Evolutionary conservation across 2,113 vertebrate genomes (phyloP).

Genomic region (Sarotherodon lohbergeri): DNA sequence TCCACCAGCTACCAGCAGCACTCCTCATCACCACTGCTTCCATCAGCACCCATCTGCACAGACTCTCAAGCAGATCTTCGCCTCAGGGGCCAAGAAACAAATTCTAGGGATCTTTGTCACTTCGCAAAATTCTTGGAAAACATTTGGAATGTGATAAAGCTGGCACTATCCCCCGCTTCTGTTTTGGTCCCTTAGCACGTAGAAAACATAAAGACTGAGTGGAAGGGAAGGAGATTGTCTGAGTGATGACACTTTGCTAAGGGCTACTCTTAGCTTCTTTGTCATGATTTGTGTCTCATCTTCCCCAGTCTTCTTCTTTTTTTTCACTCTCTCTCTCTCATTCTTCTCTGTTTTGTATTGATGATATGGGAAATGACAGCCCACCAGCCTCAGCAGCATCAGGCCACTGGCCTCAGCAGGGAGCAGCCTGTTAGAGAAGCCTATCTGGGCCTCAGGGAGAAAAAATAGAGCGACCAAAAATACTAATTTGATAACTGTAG

Average conservation of each 20-base stretch:
- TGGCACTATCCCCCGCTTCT: background rate
- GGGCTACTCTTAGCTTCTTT: constrained; percentile 9
- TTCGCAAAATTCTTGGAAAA: constrained; percentile 23
- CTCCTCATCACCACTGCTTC: background rate
- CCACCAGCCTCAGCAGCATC: constrained; percentile 19
- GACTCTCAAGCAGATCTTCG: background rate
- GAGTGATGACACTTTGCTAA: constrained; percentile 25
- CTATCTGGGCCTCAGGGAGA: background rate
- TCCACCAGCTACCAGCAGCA: background rate
- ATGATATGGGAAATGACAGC: constrained; percentile 31
- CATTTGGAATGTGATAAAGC: constrained; percentile 22
- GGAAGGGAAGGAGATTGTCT: constrained; percentile 6
- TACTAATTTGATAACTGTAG: background rate
- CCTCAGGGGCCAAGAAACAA: background rate
- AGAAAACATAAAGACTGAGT: background rate
- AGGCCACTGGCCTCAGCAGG: constrained; percentile 27
- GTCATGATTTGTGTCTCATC: background rate
- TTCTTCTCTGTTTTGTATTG: background rate
- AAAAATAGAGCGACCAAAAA: background rate
- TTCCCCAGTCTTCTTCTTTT: background rate
- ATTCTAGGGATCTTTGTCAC: constrained; percentile 22
- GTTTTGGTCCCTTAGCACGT: constrained; percentile 2
- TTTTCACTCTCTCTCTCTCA: background rate
- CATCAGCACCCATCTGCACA: constrained; percentile 15
- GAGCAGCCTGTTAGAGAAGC: constrained; percentile 21